phyloP scores from a whole-genome alignment of 2,113 vertebrate species.

The Plectropomus leopardus region DNA sequence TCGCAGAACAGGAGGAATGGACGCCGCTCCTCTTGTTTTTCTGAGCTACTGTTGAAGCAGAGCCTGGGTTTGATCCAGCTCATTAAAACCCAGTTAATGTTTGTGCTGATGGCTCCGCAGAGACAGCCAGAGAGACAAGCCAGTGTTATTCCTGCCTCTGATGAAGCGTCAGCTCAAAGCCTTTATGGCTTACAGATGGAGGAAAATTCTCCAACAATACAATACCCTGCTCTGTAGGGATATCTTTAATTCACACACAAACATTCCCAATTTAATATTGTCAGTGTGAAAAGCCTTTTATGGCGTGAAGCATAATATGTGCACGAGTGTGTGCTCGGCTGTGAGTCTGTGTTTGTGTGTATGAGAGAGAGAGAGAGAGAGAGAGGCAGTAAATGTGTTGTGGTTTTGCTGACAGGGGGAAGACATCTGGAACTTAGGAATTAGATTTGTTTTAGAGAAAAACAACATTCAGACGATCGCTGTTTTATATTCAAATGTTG shows the following conservation, averaged over 20 bases:
- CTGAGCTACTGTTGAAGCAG: constrained; percentile 54
- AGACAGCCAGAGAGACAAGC: constrained; percentile 65
- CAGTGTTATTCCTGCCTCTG: constrained; percentile 66
- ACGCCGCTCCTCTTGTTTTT: constrained; percentile 36
- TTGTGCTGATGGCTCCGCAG: constrained; percentile 75
- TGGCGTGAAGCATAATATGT: constrained; percentile 16
- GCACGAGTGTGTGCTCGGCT: constrained; percentile 1
- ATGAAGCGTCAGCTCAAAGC: constrained; percentile 58
- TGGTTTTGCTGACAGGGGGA: constrained; percentile 44
- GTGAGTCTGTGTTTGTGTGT: constrained; percentile 4
- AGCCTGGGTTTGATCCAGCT: constrained; percentile 74
- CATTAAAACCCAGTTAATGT: constrained; percentile 80
- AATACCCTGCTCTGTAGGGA: constrained; percentile 48
- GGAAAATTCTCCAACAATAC: constrained; percentile 49
- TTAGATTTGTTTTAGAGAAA: constrained; percentile 61
- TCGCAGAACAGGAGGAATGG: constrained; percentile 6
- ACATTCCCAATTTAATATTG: constrained; percentile 56
- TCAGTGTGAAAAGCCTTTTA: constrained; percentile 43
- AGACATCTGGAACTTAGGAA: constrained; percentile 59
- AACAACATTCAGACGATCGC: constrained; percentile 47
- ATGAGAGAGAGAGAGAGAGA: not conserved
- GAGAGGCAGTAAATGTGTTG: not conserved
- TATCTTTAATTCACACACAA: constrained; percentile 51
- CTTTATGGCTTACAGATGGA: constrained; percentile 68
- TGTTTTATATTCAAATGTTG: constrained; percentile 61